Percentiles rank a stretch among this genome's conserved stretches.
Conservation (phyloP, 2,797 vertebrate genomes). For the Aeoliscus strigatus region DNA sequence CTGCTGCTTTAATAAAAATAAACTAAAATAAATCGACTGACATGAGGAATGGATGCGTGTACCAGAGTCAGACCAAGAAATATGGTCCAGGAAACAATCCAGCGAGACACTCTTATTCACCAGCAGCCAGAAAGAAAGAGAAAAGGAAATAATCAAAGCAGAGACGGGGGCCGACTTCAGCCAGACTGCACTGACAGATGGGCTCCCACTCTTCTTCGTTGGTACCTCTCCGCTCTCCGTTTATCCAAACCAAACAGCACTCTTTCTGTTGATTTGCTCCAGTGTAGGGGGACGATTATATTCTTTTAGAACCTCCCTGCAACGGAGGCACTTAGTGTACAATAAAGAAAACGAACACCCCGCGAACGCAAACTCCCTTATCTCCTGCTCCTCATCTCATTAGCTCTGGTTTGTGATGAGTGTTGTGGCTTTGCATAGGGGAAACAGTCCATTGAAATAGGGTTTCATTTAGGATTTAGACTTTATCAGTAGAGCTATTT, state of each 20-base stretch:
- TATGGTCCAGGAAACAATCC: slow-evolving; percentile 61
- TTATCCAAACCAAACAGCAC: slow-evolving; percentile 33
- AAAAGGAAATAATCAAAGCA: slow-evolving; percentile 71
- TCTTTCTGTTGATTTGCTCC: slow-evolving; percentile 17
- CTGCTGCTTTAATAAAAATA: slow-evolving; percentile 22
- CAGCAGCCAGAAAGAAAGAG: slow-evolving; percentile 54
- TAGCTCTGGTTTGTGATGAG: slow-evolving; percentile 55
- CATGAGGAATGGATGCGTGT: slow-evolving; percentile 44
- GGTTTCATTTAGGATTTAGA: slow-evolving; percentile 61
- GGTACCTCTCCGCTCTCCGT: slow-evolving; percentile 30
- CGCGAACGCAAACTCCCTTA: slow-evolving; percentile 43
- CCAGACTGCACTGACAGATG: slow-evolving; percentile 56
- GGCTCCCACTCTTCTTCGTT: slow-evolving; percentile 40
- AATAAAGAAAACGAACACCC: slow-evolving; percentile 42
- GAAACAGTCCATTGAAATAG: slow-evolving; percentile 58
- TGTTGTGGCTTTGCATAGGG: slow-evolving; percentile 28
- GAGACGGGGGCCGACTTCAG: slow-evolving; percentile 54
- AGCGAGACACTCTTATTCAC: slow-evolving; percentile 57
- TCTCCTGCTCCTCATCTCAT: slow-evolving; percentile 62
- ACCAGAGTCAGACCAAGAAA: slow-evolving; percentile 48
- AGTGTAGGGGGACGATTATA: slow-evolving; percentile 25
- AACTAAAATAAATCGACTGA: slow-evolving; percentile 42
- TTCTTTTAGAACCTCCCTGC: slow-evolving; percentile 34
- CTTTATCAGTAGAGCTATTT: slow-evolving; percentile 67
- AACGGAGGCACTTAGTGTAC: slow-evolving; percentile 24